Evolutionary conservation across 2,797 vertebrate species (phyloP).

Genomic region (Capromys pilorides): DNA sequence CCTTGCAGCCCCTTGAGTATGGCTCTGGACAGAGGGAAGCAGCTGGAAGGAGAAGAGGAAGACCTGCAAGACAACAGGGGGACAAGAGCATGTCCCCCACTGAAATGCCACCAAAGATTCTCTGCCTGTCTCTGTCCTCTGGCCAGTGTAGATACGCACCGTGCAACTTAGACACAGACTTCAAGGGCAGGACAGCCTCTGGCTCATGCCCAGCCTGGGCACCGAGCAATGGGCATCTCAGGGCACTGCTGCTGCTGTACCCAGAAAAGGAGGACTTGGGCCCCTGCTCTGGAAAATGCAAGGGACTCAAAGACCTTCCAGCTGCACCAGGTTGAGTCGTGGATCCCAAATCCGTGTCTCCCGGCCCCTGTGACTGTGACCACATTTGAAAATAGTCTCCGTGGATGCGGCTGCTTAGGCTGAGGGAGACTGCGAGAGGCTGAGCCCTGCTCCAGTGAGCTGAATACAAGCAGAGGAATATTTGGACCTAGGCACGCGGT

Average conservation of each 20-base stretch:
- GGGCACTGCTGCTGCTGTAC: rapidly evolving
- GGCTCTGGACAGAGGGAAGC: not conserved
- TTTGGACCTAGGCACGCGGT: not conserved
- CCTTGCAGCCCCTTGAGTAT: not conserved
- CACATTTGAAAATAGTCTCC: not conserved
- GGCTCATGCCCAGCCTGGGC: no score
- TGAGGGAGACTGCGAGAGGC: not conserved
- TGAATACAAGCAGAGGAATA: not conserved
- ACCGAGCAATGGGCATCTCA: not conserved
- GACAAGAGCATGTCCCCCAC: not conserved
- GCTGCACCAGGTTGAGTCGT: rapidly evolving
- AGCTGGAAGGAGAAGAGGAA: not conserved
- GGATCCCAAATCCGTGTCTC: not conserved
- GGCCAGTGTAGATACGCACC: rapidly evolving
- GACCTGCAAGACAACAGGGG: not conserved
- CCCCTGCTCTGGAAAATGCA: not conserved
- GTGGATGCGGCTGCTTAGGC: not conserved
- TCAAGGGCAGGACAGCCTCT: no score
- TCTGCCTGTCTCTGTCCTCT: not conserved
- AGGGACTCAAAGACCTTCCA: not conserved
- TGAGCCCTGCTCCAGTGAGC: not conserved
- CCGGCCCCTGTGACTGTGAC: not conserved
- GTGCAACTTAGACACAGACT: not conserved
- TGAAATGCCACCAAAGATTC: not conserved
- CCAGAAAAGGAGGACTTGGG: not conserved